These are phyloP conservation scores for Buathra laborator DNA, from an alignment of 2,888 invertebrate species.

Conservation along the genomic window DNA sequence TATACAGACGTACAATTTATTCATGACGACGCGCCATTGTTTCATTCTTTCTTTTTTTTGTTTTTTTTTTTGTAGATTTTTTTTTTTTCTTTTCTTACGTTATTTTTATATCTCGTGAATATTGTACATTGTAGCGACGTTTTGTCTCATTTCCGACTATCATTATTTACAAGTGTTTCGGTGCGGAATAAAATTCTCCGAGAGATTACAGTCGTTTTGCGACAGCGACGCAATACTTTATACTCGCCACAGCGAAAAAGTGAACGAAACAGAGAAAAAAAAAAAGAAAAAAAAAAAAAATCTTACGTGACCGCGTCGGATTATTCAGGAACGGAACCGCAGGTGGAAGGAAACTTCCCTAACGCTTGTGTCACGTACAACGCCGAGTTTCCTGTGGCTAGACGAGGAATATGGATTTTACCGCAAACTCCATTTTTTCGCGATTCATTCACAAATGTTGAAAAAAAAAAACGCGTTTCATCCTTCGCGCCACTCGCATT, in stretches of 20 bases:
- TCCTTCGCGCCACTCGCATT: slow-evolving; percentile 14
- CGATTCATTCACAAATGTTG: slow-evolving; percentile 21
- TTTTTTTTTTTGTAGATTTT: slow-evolving; percentile 47
- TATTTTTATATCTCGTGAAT: slow-evolving; percentile 65
- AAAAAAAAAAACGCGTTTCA: slow-evolving; percentile 35
- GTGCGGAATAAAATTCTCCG: slow-evolving; percentile 44
- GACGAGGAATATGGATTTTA: slow-evolving; percentile 60
- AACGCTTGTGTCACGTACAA: slow-evolving; percentile 55
- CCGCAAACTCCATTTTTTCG: slow-evolving; percentile 26
- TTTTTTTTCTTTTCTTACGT: slow-evolving; percentile 66
- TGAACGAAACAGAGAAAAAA: neutral
- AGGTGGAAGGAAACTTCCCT: slow-evolving; percentile 36
- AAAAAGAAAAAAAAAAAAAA: slow-evolving; percentile 29
- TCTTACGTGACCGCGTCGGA: slow-evolving; percentile 43
- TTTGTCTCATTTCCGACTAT: slow-evolving; percentile 60
- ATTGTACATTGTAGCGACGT: slow-evolving; percentile 73
- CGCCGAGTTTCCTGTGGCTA: slow-evolving; percentile 33
- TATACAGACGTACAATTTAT: slow-evolving; percentile 84
- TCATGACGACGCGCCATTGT: slow-evolving; percentile 69
- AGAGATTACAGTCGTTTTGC: slow-evolving; percentile 50
- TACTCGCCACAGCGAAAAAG: slow-evolving; percentile 7
- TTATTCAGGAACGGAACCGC: slow-evolving; percentile 33
- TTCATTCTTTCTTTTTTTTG: slow-evolving; percentile 56
- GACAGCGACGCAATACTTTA: slow-evolving; percentile 37
- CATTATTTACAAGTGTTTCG: slow-evolving; percentile 61